Evolutionary conservation across 2,113 vertebrate genomes (phyloP).

Genomic region (Chamaetylas fuelleborni): DNA sequence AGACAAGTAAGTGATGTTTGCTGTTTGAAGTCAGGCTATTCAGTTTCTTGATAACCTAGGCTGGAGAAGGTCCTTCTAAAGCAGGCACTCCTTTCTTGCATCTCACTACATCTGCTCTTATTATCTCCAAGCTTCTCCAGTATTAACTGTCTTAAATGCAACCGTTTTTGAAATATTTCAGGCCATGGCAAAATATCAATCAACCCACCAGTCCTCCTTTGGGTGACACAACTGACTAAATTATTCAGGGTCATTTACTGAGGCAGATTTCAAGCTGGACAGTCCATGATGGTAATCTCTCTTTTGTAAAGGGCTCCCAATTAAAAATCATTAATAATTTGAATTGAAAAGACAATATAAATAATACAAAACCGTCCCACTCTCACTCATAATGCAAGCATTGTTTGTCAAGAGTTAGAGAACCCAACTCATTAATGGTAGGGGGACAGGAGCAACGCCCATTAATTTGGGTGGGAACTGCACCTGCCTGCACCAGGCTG

Average conservation of each 20-base stretch:
- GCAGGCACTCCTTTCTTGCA: conserved; percentile 16
- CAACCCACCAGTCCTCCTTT: conserved; percentile 49
- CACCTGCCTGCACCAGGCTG: not conserved
- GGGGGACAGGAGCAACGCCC: not conserved
- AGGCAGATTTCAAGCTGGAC: conserved; percentile 53
- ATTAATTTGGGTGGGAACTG: conserved; percentile 12
- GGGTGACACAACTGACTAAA: conserved; percentile 56
- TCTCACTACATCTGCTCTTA: conserved; percentile 46
- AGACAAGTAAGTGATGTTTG: conserved; percentile 64
- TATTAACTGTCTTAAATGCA: conserved; percentile 55
- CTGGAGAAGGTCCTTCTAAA: conserved; percentile 42
- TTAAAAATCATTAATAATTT: conserved; percentile 60
- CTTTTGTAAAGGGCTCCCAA: conserved; percentile 35
- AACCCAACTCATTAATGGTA: not conserved
- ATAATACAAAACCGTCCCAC: not conserved
- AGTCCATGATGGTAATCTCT: conserved; percentile 32
- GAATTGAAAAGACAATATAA: conserved; percentile 43
- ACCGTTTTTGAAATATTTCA: conserved; percentile 41
- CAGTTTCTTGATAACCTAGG: conserved; percentile 56
- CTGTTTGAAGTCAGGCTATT: conserved; percentile 31
- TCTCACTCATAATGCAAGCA: not conserved
- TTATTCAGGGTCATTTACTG: conserved; percentile 60
- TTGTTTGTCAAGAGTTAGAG: conserved; percentile 31
- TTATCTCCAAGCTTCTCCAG: conserved; percentile 13
- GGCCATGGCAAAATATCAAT: conserved; percentile 37